Conservation (phyloP, 2,113 vertebrate genomes). For the Pao palembangensis region DNA sequence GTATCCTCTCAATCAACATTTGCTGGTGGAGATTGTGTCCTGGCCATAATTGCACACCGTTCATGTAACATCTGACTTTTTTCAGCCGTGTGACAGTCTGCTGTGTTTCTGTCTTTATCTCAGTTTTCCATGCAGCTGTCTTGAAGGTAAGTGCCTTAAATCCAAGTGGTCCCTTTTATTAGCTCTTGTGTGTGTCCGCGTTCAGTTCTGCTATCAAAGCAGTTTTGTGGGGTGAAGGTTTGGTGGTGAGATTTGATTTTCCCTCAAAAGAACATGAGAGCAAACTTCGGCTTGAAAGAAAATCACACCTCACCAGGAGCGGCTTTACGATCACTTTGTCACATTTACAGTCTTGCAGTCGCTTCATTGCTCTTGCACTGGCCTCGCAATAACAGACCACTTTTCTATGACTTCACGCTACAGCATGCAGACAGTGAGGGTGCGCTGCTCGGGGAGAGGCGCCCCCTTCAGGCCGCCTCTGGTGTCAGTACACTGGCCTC, state of each 20-base stretch:
- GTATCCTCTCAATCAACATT: conserved; percentile 8
- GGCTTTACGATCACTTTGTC: conserved; percentile 33
- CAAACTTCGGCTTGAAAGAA: conserved; percentile 9
- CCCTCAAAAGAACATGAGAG: conserved; percentile 12
- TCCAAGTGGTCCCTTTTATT: conserved; percentile 25
- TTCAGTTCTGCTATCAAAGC: conserved; percentile 21
- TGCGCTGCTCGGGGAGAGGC: conserved; percentile 75
- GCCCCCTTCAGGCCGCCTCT: conserved; percentile 61
- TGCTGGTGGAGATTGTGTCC: conserved; percentile 13
- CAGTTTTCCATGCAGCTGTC: conserved; percentile 53
- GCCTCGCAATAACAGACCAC: conserved; percentile 59
- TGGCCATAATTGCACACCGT: conserved; percentile 16
- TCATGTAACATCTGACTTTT: conserved; percentile 20
- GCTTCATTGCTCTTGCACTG: conserved; percentile 43
- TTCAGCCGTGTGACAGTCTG: conserved; percentile 22
- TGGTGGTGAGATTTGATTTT: conserved; percentile 51
- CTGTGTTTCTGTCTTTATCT: conserved; percentile 44
- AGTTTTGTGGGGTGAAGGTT: conserved; percentile 20
- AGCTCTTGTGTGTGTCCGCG: conserved; percentile 11
- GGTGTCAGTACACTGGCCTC: conserved; percentile 62
- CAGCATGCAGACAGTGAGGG: conserved; percentile 88
- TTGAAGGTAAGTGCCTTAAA: conserved; percentile 72
- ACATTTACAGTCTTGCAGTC: conserved; percentile 40
- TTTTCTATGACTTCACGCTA: conserved; percentile 69
- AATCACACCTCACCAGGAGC: conserved; percentile 50